phyloP scores from a whole-genome alignment of 2,888 invertebrate species.

The Strigamia maritima region DNA sequence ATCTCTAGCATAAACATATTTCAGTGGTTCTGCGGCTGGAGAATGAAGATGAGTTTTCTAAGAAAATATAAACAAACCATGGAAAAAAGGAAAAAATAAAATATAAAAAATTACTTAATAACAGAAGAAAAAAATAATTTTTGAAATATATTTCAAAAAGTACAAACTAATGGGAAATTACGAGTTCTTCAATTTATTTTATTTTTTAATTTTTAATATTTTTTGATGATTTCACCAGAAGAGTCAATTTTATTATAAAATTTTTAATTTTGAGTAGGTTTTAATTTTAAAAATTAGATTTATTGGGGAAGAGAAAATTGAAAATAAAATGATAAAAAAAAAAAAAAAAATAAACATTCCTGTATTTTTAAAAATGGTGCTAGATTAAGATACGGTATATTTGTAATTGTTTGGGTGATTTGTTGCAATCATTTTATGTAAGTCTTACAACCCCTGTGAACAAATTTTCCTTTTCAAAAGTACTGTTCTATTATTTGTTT shows the following conservation, averaged over 20 bases:
- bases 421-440: slow-evolving; percentile 12
- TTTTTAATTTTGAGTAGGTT: neutral
- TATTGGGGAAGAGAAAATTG: neutral
- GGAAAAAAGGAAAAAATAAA: neutral
- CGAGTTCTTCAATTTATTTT: slow-evolving; percentile 1
- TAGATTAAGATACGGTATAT: slow-evolving; percentile 1
- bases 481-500: neutral
- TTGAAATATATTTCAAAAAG: slow-evolving; percentile 31
- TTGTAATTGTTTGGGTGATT: neutral
- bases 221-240: neutral
- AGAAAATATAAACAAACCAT: slow-evolving; percentile 6
- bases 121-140: slow-evolving; percentile 21
- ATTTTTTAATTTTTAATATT: neutral
- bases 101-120: neutral
- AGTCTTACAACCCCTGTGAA: neutral
- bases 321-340: neutral
- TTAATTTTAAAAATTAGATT: neutral
- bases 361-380: slow-evolving; percentile 31
- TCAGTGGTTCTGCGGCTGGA: neutral
- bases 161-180: slow-evolving; percentile 30
- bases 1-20: slow-evolving; percentile 15
- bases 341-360: neutral
- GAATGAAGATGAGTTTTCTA: neutral
- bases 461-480: neutral
- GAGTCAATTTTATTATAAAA: neutral